These are phyloP conservation scores for Macropodus opercularis DNA, from an alignment of 2,797 vertebrate species.

Conservation along the genomic window DNA sequence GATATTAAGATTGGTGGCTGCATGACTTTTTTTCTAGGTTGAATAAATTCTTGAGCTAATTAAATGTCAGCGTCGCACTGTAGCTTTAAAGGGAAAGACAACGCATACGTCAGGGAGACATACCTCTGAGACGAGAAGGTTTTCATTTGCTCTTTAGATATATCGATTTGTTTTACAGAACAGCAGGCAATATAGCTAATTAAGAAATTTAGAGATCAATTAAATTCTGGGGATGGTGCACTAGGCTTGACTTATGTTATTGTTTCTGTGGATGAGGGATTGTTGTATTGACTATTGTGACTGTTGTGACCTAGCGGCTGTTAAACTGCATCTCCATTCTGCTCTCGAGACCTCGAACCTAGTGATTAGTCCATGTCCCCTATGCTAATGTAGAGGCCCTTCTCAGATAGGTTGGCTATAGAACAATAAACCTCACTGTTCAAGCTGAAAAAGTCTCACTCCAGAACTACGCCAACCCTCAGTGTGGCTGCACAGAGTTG, in stretches of 20 bases:
- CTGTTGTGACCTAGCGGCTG: background rate
- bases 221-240: background rate
- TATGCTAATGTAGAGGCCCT: slow-evolving; percentile 11
- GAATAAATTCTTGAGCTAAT: slow-evolving; percentile 40
- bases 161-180: background rate
- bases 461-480: too few species aligned
- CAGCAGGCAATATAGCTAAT: slow-evolving; percentile 1
- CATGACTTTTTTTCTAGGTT: too few species aligned
- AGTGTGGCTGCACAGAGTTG: too few species aligned
- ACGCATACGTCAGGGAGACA: background rate
- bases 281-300: slow-evolving; percentile 2
- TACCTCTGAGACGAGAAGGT: background rate
- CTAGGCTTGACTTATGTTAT: background rate
- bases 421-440: background rate
- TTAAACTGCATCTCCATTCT: background rate
- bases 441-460: too few species aligned
- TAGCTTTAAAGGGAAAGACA: background rate
- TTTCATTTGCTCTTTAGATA: slow-evolving; percentile 22
- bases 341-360: slow-evolving; percentile 21
- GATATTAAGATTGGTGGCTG: too few species aligned
- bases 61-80: slow-evolving; percentile 22
- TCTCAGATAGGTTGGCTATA: background rate
- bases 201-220: slow-evolving; percentile 1
- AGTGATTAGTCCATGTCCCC: slow-evolving; percentile 12
- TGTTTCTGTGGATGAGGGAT: background rate